These are phyloP conservation scores for Scytalopus superciliaris DNA, from an alignment of 2,113 vertebrate genomes.

Conservation along the genomic window DNA sequence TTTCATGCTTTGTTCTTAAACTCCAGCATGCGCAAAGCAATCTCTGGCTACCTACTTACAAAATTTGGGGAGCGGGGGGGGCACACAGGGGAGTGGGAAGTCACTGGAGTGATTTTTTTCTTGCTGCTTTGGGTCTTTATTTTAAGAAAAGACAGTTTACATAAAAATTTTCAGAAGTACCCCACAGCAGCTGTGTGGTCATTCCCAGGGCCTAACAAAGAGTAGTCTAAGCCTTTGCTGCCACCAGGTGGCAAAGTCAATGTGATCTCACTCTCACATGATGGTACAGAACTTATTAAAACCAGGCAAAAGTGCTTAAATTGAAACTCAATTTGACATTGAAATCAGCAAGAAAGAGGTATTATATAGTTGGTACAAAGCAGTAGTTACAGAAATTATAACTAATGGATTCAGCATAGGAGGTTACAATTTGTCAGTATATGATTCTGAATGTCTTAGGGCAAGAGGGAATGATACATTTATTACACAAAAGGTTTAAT, in stretches of 20 bases:
- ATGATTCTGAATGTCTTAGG: background rate
- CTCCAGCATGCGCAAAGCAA: background rate
- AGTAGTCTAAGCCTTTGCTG: slow-evolving; percentile 49
- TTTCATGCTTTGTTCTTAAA: background rate
- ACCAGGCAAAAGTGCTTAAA: background rate
- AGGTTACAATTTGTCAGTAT: background rate
- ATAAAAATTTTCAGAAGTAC: background rate
- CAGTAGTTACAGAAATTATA: background rate
- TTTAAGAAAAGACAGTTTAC: background rate
- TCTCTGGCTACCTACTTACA: background rate
- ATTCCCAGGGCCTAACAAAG: background rate
- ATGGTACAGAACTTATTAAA: background rate
- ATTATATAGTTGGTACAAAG: background rate
- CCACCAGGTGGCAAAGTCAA: slow-evolving; percentile 55
- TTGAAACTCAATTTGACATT: background rate
- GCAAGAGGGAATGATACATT: background rate
- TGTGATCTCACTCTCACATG: background rate
- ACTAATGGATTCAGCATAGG: background rate
- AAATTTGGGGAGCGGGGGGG: background rate
- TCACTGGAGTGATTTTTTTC: background rate
- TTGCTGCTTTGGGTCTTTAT: background rate
- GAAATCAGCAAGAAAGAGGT: background rate
- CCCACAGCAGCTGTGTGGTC: background rate
- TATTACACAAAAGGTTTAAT: background rate
- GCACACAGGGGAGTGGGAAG: background rate